Percentiles rank a stretch among this genome's conserved stretches.
phyloP scores from a whole-genome alignment of 2,797 vertebrate genomes.

The Silurus lanzhouensis region DNA sequence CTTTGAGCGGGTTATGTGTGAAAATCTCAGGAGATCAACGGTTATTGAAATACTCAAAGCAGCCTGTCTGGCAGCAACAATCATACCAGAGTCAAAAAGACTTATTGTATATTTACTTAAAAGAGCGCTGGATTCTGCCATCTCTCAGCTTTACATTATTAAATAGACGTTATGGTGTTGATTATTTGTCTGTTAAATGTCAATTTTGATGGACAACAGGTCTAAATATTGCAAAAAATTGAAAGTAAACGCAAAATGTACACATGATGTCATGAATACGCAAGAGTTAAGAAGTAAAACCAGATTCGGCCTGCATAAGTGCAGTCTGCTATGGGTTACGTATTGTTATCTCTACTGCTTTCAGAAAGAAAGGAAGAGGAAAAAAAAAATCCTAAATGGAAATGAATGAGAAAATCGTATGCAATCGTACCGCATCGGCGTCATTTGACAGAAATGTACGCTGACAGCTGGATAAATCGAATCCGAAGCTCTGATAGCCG shows the following conservation, averaged over 20 bases:
- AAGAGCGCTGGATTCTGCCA: not conserved
- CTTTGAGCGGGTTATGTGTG: not conserved
- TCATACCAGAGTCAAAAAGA: no score
- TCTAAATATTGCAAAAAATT: not conserved
- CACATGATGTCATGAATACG: not conserved
- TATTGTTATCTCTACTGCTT: not conserved
- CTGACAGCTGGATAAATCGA: conserved; percentile 19
- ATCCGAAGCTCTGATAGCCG: conserved; percentile 11
- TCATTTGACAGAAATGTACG: conserved; percentile 2
- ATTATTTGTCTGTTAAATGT: no score
- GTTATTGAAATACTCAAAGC: not conserved
- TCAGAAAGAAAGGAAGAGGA: not conserved
- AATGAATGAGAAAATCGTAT: not conserved
- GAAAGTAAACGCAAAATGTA: not conserved
- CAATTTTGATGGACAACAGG: not conserved
- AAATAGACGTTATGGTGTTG: not conserved
- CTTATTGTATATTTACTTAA: not conserved
- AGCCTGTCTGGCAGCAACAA: no score
- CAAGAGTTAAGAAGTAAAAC: not conserved
- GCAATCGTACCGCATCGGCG: not conserved
- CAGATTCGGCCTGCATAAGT: not conserved
- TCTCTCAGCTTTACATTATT: not conserved
- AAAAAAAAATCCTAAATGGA: not conserved
- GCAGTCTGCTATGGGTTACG: not conserved
- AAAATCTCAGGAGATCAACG: not conserved